Conservation (phyloP, 2,888 invertebrate species). For the Cosmopolites sordidus region DNA sequence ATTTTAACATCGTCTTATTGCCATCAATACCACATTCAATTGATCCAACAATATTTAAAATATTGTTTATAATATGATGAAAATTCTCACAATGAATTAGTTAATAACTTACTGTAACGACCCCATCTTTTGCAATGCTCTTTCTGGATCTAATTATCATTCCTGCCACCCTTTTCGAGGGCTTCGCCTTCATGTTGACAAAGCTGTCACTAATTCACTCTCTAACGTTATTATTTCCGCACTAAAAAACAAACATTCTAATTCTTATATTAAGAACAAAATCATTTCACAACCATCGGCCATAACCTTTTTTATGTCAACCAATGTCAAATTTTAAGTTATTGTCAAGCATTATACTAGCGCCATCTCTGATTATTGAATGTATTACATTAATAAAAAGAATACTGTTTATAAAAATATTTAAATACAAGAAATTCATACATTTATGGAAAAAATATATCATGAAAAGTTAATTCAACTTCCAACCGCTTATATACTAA, state of each 20-base stretch:
- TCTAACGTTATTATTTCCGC: background rate
- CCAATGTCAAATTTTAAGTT: too few species aligned
- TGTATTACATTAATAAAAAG: too few species aligned
- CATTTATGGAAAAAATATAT: too few species aligned
- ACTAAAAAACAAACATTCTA: background rate
- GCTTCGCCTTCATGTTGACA: conserved; percentile 62
- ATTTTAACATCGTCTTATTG: background rate
- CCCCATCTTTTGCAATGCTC: conserved; percentile 82
- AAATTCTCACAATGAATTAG: too few species aligned
- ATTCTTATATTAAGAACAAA: background rate
- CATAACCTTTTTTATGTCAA: conserved; percentile 3
- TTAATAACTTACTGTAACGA: conserved; percentile 67
- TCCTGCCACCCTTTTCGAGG: conserved; percentile 79
- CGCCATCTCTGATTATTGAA: too few species aligned
- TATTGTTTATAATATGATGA: too few species aligned
- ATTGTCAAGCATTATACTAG: too few species aligned
- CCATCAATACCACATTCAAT: background rate
- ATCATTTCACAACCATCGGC: background rate
- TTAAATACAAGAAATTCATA: too few species aligned
- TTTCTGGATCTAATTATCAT: conserved; percentile 84
- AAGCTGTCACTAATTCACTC: background rate
- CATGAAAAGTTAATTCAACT: too few species aligned
- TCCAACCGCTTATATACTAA: too few species aligned
- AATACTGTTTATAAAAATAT: too few species aligned
- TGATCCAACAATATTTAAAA: background rate